Evolutionary conservation across 2,113 vertebrate genomes (phyloP), one percentile per base, ranked within the genome.

Genomic region (Lipotes vexillifer): DNA sequence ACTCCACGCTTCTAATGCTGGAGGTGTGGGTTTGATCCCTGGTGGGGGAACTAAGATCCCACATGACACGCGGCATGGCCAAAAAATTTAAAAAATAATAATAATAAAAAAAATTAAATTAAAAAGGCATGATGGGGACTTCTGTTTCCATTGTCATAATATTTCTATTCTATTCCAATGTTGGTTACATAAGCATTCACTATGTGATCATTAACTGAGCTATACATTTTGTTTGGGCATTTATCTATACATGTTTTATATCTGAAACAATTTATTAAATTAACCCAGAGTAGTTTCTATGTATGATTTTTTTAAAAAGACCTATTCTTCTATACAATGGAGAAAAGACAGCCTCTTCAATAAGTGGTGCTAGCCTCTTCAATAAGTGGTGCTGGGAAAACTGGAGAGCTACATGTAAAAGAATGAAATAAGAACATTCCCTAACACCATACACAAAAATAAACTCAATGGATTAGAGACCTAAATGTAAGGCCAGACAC

Each of bases 211-310:
- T 69, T 85, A 59, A 38, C 44, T 61, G 41, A 52, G 31, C 9
- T 57, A 10, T 14, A 74, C 61, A 68, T 82, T 94, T 94, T 92
- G 78, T 52, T 86, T 12, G 52, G 55, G 21, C 12, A 46, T 6
- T 61, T 86, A 88, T 41, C n/a, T 90, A 44, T 33, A 85, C 33
- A 23, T 78, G 44, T 41, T 23, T 63, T 81, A 65, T 66, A 93
- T 77, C 27, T 96, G 31, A 90, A 84, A 93, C 8, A 75, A 61
- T n/a, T 85, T 72, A 75, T 75, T 36, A 90, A 94, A 21, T 94
- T 69, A 88, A 87, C 12, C 10, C 46, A 74, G 33, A 83, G 41
- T 92, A 80, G 27, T 52, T 94, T 92, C 65, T 97, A 33, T 85
- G 38, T 88, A 61, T 95, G 75, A 84, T 52, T 87, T 59, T 90